These are phyloP conservation scores for Rhopalosiphum maidis DNA, from an alignment of 1,140 invertebrate genomes.

Conservation along the genomic window DNA sequence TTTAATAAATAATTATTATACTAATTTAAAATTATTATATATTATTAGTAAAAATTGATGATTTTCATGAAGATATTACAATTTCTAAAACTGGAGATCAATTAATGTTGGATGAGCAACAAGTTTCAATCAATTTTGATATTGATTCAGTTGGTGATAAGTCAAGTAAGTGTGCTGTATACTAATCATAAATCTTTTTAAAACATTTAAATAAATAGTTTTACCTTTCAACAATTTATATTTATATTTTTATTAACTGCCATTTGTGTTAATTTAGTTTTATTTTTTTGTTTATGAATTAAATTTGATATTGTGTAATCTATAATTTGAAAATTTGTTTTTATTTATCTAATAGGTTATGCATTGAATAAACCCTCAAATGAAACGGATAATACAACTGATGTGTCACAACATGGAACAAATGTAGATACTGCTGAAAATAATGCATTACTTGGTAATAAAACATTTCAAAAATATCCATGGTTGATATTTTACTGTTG, in stretches of 20 bases:
- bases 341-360: background rate
- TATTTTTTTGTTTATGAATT: background rate
- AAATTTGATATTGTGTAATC: background rate
- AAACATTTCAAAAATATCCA: background rate
- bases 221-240: too few species aligned
- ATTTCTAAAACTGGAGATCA: background rate
- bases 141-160: background rate
- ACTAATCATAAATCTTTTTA: background rate
- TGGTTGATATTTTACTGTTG: background rate
- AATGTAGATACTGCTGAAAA: background rate
- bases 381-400: background rate
- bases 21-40: background rate
- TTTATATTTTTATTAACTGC: background rate
- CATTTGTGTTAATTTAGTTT: background rate
- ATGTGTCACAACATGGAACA: background rate
- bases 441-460: background rate
- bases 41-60: background rate
- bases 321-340: background rate
- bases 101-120: background rate
- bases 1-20: background rate
- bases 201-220: background rate
- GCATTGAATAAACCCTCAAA: background rate
- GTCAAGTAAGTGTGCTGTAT: background rate
- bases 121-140: background rate
- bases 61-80: background rate